Base-by-base conservation (phyloP, 2,113 vertebrate genomes). In the Platichthys flesus region DNA sequence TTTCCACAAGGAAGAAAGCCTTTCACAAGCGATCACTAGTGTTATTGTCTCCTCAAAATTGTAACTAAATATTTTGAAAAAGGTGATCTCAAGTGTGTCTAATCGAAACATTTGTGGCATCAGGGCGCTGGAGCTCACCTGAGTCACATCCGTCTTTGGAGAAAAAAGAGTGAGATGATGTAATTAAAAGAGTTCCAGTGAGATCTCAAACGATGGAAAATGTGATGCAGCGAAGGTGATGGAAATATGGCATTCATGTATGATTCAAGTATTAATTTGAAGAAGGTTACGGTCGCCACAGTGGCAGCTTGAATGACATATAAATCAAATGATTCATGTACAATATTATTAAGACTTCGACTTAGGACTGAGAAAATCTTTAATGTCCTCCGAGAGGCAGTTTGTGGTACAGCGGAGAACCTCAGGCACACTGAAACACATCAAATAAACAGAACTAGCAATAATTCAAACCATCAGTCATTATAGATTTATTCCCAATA, bases 1-100 rank as follows among this genome's bases (percentile, higher is more conserved):
- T 80, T 57, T 69, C 67, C 63, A 67, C 35, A n/a, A 37, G 75
- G 60, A 51, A 45, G 26, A 72, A 84, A 80, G 47, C 7, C 14
- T 40, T 71, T 57, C n/a, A 65, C 1, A 18, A 51, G 51, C 10
- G 21, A 78, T 49, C 28, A 24, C 64, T 18, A 40, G 12, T 37
- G 16, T 31, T 57, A 37, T 9, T 54, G 35, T 74, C 13, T 55
- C n/a, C 9, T 54, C 40, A 42, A 42, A 55, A 55, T 12, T 1
- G 3, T 9, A 12, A 55, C 9, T 13, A 12, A 12, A 21, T 4
- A 9, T 23, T 21, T 13, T 13, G n/a, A 21, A 10, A 31, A 65
- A 35, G 16, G 6, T 65, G 16, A 58, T 37, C 56, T 56, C 55
- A 12, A n/a, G 12, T 37, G 6, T 18, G 4, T 51, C 18, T 51